phyloP scores from a whole-genome alignment of 2,888 invertebrate genomes.

The Augochlorella aurata region DNA sequence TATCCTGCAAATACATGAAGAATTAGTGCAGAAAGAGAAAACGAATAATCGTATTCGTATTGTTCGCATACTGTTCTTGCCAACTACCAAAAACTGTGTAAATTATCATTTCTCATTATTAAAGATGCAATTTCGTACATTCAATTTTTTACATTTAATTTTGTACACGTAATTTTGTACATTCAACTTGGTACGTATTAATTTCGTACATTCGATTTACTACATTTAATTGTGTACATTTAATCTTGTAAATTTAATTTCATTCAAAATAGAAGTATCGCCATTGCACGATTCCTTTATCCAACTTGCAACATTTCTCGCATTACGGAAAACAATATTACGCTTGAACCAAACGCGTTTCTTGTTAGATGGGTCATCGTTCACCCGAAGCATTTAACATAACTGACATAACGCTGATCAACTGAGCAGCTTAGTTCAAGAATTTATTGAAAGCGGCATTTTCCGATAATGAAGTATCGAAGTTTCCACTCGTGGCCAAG shows the following conservation, averaged over 20 bases:
- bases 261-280: neutral
- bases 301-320: neutral
- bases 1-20: no score
- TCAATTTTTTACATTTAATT: no score
- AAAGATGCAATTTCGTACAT: no score
- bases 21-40: neutral
- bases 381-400: neutral
- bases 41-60: neutral
- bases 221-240: no score
- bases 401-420: neutral
- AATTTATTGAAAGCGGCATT: slow-evolving; percentile 5
- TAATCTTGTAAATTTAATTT: no score
- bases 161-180: no score
- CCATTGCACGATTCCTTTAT: neutral
- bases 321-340: neutral
- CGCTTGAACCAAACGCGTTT: neutral
- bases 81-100: neutral
- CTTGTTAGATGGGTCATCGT: slow-evolving; percentile 2
- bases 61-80: neutral
- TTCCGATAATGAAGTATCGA: slow-evolving; percentile 4
- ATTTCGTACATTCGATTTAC: no score
- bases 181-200: no score
- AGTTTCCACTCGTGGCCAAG: slow-evolving; percentile 11
- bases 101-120: no score
- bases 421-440: neutral